Percentiles rank a stretch among this genome's conserved stretches.
phyloP scores from a whole-genome alignment of 2,113 vertebrate species.

The Anolis carolinensis region DNA sequence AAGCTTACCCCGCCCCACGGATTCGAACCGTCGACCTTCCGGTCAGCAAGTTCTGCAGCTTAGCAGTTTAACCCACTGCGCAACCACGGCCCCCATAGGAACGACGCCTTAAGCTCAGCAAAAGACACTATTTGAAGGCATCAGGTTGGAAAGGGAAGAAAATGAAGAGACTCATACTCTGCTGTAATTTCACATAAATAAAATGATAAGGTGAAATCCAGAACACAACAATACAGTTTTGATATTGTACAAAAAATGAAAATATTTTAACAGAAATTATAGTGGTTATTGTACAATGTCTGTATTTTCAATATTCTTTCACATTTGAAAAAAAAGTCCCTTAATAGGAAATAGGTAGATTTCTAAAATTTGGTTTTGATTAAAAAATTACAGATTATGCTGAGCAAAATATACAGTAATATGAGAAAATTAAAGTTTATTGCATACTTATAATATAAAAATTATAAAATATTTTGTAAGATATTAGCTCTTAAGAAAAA shows the following conservation, averaged over 20 bases:
- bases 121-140: background rate
- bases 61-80: no score
- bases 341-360: conserved; percentile 60
- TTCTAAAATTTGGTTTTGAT: conserved; percentile 60
- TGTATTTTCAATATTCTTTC: conserved; percentile 53
- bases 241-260: conserved; percentile 50
- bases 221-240: conserved; percentile 47
- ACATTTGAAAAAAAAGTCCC: conserved; percentile 66
- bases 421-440: conserved; percentile 58
- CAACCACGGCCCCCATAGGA: no score
- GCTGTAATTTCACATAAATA: conserved; percentile 49
- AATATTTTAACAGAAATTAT: conserved; percentile 62
- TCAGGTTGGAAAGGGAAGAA: background rate
- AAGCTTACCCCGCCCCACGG: no score
- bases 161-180: conserved; percentile 1
- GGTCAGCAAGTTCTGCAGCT: no score
- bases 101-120: no score
- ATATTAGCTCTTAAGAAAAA: conserved; percentile 64
- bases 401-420: conserved; percentile 61
- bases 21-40: no score
- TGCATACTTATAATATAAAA: conserved; percentile 70
- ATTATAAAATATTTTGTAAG: conserved; percentile 59
- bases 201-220: conserved; percentile 43
- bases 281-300: conserved; percentile 35
- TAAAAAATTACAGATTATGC: conserved; percentile 57